Evolutionary conservation across 2,113 vertebrate genomes (phyloP).

Genomic region (Setophaga coronata): DNA sequence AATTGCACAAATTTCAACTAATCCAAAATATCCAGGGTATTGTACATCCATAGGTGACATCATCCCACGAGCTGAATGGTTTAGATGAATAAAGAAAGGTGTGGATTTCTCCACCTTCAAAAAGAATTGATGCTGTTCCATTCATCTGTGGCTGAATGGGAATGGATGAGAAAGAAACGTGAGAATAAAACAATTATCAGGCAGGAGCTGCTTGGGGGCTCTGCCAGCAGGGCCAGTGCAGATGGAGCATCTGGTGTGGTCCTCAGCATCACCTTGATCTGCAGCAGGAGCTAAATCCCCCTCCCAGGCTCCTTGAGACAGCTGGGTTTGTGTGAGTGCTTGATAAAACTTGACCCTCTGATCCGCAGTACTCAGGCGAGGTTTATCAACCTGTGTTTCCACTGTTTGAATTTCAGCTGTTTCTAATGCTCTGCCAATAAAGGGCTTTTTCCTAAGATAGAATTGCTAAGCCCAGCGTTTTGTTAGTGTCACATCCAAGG

Average conservation of each 20-base stretch:
- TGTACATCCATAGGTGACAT: neutral
- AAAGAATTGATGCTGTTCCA: neutral
- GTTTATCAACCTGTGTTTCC: slow-evolving; percentile 1
- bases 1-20: neutral
- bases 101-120: neutral
- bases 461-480: neutral
- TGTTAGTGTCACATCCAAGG: neutral
- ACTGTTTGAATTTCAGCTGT: slow-evolving; percentile 6
- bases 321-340: neutral
- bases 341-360: slow-evolving; percentile 53
- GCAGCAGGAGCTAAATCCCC: neutral
- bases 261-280: slow-evolving; percentile 24
- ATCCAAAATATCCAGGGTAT: neutral
- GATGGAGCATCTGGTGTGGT: slow-evolving; percentile 14
- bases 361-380: neutral
- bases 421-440: neutral
- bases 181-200: neutral
- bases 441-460: neutral
- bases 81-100: neutral
- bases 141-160: neutral
- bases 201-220: neutral
- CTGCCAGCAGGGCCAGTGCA: neutral
- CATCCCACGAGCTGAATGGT: neutral
- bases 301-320: neutral
- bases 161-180: neutral